Conservation (phyloP, 1,140 invertebrate genomes). For the Amyelois transitella region DNA sequence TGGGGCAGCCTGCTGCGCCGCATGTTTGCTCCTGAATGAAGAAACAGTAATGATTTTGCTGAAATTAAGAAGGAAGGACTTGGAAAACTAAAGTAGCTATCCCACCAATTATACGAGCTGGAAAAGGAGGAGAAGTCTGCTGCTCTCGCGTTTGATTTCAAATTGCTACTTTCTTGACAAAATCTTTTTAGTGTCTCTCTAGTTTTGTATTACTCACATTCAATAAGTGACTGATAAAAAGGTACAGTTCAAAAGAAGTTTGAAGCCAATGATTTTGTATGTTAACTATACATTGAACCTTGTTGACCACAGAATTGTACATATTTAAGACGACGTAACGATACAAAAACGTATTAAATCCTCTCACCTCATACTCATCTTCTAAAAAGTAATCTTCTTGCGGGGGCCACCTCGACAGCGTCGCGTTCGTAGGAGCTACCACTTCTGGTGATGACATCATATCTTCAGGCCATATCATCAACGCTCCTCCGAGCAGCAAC, state of each 20-base stretch:
- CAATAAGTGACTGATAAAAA: no score
- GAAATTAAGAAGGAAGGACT: background rate
- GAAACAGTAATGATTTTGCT: conserved; percentile 1
- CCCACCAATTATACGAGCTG: no score
- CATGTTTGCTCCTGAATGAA: conserved; percentile 57
- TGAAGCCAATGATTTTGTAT: no score
- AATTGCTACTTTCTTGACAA: no score
- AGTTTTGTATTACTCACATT: no score
- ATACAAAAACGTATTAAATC: background rate
- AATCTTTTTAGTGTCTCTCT: no score
- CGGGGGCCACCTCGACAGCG: conserved; percentile 43
- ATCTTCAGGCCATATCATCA: conserved; percentile 59
- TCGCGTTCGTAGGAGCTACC: conserved; percentile 30
- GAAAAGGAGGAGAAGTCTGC: no score
- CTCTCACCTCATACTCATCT: conserved; percentile 56
- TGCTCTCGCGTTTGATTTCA: no score
- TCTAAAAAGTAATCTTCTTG: conserved; percentile 49
- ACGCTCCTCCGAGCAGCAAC: conserved; percentile 48
- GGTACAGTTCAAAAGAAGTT: no score
- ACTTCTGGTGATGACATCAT: conserved; percentile 14
- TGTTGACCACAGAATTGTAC: background rate
- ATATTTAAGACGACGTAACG: background rate
- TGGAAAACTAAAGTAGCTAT: no score
- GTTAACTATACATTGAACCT: no score
- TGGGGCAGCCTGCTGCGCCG: conserved; percentile 60